Conservation (phyloP, 2,113 vertebrate species). For the Myiozetetes cayanensis region DNA sequence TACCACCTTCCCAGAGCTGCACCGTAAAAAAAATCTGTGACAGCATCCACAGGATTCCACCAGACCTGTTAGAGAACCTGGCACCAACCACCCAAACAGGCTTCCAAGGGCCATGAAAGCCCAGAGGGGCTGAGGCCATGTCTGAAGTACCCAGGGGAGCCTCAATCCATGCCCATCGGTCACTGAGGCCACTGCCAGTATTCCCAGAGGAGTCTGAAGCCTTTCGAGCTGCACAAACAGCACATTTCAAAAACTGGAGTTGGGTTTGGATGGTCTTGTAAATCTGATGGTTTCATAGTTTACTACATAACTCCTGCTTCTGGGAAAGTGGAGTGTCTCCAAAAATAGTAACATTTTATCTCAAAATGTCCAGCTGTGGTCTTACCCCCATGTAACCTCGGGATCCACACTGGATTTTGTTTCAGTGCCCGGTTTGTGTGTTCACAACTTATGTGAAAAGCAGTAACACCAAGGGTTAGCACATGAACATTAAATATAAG, state of each 20-base stretch:
- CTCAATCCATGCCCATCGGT: rapidly evolving
- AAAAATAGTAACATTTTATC: neutral
- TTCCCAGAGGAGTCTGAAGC: neutral
- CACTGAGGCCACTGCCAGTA: neutral
- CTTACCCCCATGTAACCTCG: neutral
- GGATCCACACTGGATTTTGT: neutral
- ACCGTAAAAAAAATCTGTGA: neutral
- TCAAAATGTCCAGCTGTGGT: neutral
- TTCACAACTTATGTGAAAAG: neutral
- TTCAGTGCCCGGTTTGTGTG: neutral
- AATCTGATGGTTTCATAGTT: neutral
- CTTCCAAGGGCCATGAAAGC: neutral
- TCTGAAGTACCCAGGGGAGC: neutral
- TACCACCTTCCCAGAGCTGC: neutral
- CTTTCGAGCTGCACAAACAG: neutral
- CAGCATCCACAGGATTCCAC: neutral
- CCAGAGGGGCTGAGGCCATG: neutral
- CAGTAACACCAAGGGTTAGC: rapidly evolving
- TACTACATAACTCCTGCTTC: neutral
- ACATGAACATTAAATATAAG: neutral
- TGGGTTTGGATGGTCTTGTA: neutral
- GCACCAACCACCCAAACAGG: neutral
- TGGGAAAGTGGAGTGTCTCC: neutral
- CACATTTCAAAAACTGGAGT: neutral
- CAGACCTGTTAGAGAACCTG: neutral